Base-by-base conservation (phyloP, 23 tunicate species). In the Oikopleura dioica region DNA sequence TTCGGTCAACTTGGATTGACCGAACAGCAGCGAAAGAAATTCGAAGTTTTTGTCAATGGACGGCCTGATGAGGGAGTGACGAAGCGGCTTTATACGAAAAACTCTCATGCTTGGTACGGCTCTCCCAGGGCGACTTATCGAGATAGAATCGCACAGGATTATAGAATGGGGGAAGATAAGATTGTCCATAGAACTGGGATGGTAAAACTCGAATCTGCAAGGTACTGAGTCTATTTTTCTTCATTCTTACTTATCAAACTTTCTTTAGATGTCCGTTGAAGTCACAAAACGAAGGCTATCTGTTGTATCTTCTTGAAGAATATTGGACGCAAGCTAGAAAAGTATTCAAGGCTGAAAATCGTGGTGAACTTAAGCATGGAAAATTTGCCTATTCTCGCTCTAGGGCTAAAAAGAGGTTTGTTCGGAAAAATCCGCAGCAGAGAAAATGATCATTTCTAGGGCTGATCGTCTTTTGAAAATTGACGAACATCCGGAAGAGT, bases 1-100 rank as follows among this genome's bases (percentile, higher is more conserved):
- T 2, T 63, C 33, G 72, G 72, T 2, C 32, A 63, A 63, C 72
- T 63, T 28, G 72, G 72, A 28, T 28, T 63, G 2, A 31, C 16
- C 26, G 72, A 63, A 63, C 29, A 31, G 33, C 30, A 4, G 26
- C 29, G 33, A 28, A 28, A 63, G 2, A 63, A 63, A 31, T 12
- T 63, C 5, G 26, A 63, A 28, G 72, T 28, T 21, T 63, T 63
- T 4, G 26, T 63, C 26, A 4, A 63, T 2, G 72, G 72, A 2
- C 72, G 72, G 26, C 72, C 72, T 28, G 72, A 63, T 12, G 72
- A 63, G 33, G 72, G 72, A 63, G 5, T 12, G 33, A 63, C 72
- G 33, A 63, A 21, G 33, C 30, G 33, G 2, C 72, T 63, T 21
- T 2, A 2, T 63, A 12, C 72, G 26, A 31, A 63, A 28, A 23